phyloP scores from a whole-genome alignment of 2,113 vertebrate species.

The Pyrgilauda ruficollis region DNA sequence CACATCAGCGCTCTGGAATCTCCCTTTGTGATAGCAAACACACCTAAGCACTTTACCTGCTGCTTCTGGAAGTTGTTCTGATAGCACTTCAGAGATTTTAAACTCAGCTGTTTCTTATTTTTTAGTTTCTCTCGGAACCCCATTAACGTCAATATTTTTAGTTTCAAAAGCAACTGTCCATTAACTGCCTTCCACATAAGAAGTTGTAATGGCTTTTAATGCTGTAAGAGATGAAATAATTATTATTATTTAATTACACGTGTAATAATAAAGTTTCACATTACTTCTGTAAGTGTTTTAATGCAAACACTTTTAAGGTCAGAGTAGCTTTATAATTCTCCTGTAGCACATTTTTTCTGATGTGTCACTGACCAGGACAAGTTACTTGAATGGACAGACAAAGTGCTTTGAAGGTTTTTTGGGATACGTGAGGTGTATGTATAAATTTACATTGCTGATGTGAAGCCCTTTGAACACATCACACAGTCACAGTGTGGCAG shows the following conservation, averaged over 20 bases:
- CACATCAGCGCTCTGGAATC: neutral
- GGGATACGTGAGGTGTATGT: fast-evolving
- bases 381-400: neutral
- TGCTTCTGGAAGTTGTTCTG: neutral
- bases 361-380: neutral
- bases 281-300: neutral
- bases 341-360: neutral
- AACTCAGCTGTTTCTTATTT: neutral
- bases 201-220: neutral
- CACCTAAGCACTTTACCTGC: neutral
- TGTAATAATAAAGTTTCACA: neutral
- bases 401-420: neutral
- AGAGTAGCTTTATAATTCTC: neutral
- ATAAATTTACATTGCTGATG: neutral
- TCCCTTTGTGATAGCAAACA: neutral
- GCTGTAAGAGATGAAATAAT: neutral
- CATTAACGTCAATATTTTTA: neutral
- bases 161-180: neutral
- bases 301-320: neutral
- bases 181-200: neutral
- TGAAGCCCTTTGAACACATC: neutral
- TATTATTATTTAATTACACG: neutral
- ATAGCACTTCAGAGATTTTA: neutral
- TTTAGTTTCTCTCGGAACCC: neutral
- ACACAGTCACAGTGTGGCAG: neutral